Evolutionary conservation across 2,113 vertebrate species (phyloP).

Genomic region (Ceratotherium simum): DNA sequence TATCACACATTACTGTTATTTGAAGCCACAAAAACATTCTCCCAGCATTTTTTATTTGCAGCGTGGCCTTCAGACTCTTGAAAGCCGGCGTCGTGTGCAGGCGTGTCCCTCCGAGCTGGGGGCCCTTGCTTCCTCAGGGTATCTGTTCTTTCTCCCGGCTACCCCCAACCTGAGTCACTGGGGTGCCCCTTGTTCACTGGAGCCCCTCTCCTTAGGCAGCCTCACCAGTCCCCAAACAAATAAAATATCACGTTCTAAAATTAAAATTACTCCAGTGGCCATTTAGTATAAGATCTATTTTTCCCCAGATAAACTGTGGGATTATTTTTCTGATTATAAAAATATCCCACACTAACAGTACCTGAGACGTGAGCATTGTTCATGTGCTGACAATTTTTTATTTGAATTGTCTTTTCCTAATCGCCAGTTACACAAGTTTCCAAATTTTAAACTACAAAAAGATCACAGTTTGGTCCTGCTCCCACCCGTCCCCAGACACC

Average conservation of each 20-base stretch:
- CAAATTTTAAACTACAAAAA: background rate
- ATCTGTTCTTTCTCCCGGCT: fast-evolving
- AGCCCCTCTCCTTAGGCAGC: background rate
- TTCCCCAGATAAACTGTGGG: background rate
- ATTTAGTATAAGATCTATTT: background rate
- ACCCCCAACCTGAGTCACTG: fast-evolving
- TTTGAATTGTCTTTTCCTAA: background rate
- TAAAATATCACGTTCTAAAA: background rate
- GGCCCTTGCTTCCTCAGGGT: background rate
- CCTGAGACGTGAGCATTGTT: background rate
- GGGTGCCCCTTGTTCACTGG: background rate
- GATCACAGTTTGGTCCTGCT: background rate
- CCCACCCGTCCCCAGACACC: background rate
- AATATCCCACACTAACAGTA: too few species aligned
- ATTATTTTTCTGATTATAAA: background rate
- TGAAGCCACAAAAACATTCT: background rate
- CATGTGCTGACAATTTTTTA: background rate
- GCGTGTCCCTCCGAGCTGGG: fast-evolving
- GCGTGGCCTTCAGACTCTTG: background rate
- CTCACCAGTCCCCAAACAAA: background rate
- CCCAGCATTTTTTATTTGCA: background rate
- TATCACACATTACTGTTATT: background rate
- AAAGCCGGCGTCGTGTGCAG: background rate
- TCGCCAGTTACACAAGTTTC: background rate
- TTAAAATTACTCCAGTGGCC: background rate